Evolutionary conservation across 2,888 invertebrate species (phyloP).

Genomic region (Drosophila glabriapex): DNA sequence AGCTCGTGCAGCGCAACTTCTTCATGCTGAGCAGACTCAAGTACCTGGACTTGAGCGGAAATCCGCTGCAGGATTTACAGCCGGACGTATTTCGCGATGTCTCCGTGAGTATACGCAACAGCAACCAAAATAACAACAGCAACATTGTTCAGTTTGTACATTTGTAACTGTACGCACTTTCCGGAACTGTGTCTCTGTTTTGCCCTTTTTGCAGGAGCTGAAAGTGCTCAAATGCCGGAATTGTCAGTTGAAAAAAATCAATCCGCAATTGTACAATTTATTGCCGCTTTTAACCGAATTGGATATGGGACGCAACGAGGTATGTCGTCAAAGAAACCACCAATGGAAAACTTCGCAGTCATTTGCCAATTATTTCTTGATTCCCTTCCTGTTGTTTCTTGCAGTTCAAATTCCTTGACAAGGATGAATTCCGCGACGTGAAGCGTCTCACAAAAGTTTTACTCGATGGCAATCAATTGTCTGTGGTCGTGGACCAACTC

Average conservation of each 20-base stretch:
- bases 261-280: conserved; percentile 92
- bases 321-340: conserved; percentile 56
- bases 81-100: conserved; percentile 93
- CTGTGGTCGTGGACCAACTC: conserved; percentile 90
- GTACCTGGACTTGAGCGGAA: conserved; percentile 91
- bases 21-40: conserved; percentile 90
- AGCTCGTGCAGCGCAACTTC: conserved; percentile 90
- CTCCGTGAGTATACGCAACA: conserved; percentile 86
- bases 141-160: background rate
- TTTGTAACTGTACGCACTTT: conserved; percentile 32
- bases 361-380: conserved; percentile 63
- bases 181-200: conserved; percentile 8
- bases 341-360: conserved; percentile 11
- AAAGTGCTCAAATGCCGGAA: conserved; percentile 90
- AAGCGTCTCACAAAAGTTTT: conserved; percentile 88
- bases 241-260: conserved; percentile 90
- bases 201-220: conserved; percentile 87
- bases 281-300: conserved; percentile 90
- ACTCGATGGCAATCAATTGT: conserved; percentile 92
- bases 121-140: conserved; percentile 9
- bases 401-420: conserved; percentile 90
- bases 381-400: conserved; percentile 22
- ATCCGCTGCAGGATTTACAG: conserved; percentile 90
- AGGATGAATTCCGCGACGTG: conserved; percentile 90
- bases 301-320: conserved; percentile 91